Evolutionary conservation across 2,888 invertebrate genomes (phyloP).

Genomic region (Ennomos quercinarius): DNA sequence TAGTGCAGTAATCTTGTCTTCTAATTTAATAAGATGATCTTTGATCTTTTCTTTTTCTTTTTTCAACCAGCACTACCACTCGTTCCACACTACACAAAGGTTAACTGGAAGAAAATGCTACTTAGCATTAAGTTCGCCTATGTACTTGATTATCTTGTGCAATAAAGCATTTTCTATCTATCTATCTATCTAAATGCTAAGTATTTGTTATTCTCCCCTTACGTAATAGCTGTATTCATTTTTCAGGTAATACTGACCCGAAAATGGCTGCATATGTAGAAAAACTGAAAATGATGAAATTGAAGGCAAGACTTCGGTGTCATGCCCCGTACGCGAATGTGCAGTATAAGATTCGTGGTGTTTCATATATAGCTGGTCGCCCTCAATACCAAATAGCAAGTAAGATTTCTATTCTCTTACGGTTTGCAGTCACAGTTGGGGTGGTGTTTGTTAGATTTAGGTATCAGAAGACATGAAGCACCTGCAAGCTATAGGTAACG

Average conservation of each 20-base stretch:
- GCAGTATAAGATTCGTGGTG: slow-evolving; percentile 61
- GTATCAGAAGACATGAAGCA: not conserved
- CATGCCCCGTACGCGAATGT: slow-evolving; percentile 59
- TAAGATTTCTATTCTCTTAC: slow-evolving; percentile 41
- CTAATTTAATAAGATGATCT: too few species aligned
- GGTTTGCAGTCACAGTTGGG: not conserved
- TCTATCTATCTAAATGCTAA: too few species aligned
- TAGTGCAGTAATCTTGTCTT: too few species aligned
- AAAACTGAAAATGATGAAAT: slow-evolving; percentile 67
- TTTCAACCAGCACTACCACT: too few species aligned
- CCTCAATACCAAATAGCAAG: slow-evolving; percentile 63
- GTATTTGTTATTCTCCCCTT: too few species aligned
- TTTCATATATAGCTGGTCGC: slow-evolving; percentile 57
- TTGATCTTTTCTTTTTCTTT: too few species aligned
- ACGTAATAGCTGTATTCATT: not conserved
- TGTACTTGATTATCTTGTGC: too few species aligned
- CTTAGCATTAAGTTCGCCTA: too few species aligned
- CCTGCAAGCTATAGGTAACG: too few species aligned
- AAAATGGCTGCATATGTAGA: slow-evolving; percentile 60
- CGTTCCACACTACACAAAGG: too few species aligned
- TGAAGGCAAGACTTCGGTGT: slow-evolving; percentile 57
- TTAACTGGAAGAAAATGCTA: too few species aligned
- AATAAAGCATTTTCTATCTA: too few species aligned
- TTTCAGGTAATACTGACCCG: slow-evolving; percentile 66
- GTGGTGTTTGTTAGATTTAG: slow-evolving; percentile 1